Base-by-base conservation (phyloP, 2,888 invertebrate genomes). In the Rotaria magnacalcarata region DNA sequence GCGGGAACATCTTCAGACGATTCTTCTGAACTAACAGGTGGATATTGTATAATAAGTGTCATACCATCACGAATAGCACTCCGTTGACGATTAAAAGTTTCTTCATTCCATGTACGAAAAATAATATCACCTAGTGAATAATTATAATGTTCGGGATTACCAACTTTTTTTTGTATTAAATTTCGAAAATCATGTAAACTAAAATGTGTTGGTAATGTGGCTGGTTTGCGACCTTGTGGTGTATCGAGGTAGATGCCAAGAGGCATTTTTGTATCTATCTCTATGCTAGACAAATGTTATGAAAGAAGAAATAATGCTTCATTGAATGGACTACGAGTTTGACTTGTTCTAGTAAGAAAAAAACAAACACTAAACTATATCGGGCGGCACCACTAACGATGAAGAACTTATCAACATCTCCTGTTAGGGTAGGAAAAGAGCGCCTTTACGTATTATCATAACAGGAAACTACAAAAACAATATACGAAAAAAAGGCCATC, bases 61-160 rank as follows among this genome's bases (percentile, higher is more conserved):
- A 67, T 6, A 27, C 67, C 67, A 34, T 67, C 67, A 67, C 27
- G 67, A 19, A 67, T 67, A 34, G 67, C 67, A 67, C 67, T 67
- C 34, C 67, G 67, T 41, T 67, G 67, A 19, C 67, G 67, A 67
- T 67, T 67, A 19, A 67, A 67, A 67, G 34, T 34, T 67, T 67
- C 67, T 67, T 67, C 67, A 67, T 34, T 67, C 67, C 67, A 67
- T 67, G 67, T 67, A 19, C 67, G 67, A 67, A 67, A 67, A 67
- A 67, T 67, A 6, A 67, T 24, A 34, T 16, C 67, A 41, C 67
- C 67, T 41, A 67, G 19, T 34, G 67, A 67, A 67, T 67, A 67
- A 67, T 67, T 19, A 41, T 67, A 67, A 67, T 67, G 67, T 67
- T 67, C 67, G 7, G 67, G 67, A 67, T 67, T 67, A 6, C 67